A percentile compares a stretch with the other conserved stretches of the same genome.
These are phyloP conservation scores for Cercopithecus neglectus DNA, from an alignment of 2,797 vertebrate species.

Conservation along the genomic window DNA sequence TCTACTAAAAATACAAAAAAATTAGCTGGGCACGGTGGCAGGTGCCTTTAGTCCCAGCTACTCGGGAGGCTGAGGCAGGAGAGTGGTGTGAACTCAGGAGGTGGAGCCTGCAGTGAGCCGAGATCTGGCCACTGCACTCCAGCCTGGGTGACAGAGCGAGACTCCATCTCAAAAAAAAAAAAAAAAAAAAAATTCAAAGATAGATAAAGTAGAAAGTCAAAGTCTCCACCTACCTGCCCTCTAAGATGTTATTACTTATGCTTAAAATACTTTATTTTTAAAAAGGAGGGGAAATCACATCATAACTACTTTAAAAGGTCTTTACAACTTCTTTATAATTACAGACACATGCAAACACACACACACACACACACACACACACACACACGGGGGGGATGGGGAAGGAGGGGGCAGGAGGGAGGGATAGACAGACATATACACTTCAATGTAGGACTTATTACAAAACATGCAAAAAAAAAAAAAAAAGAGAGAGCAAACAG, in stretches of 20 bases:
- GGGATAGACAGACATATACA: not conserved
- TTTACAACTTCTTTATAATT: not conserved
- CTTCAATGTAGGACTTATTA: not conserved
- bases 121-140: too few species aligned
- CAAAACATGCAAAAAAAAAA: constrained; percentile 16
- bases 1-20: too few species aligned
- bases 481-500: constrained; percentile 35
- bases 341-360: not conserved
- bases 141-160: too few species aligned
- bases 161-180: too few species aligned
- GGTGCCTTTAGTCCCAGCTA: too few species aligned
- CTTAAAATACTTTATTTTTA: not conserved
- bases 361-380: not conserved
- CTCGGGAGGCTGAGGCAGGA: too few species aligned
- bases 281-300: not conserved
- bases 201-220: not conserved
- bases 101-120: too few species aligned
- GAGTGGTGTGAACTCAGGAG: too few species aligned
- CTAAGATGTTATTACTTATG: not conserved
- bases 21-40: too few species aligned
- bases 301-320: not conserved
- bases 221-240: not conserved
- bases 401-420: too few species aligned
- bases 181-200: not conserved
- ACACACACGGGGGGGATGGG: too few species aligned